Percentiles rank a stretch among this genome's conserved stretches.
Conservation (phyloP, 2,113 vertebrate species). For the Synodontis membranacea region DNA sequence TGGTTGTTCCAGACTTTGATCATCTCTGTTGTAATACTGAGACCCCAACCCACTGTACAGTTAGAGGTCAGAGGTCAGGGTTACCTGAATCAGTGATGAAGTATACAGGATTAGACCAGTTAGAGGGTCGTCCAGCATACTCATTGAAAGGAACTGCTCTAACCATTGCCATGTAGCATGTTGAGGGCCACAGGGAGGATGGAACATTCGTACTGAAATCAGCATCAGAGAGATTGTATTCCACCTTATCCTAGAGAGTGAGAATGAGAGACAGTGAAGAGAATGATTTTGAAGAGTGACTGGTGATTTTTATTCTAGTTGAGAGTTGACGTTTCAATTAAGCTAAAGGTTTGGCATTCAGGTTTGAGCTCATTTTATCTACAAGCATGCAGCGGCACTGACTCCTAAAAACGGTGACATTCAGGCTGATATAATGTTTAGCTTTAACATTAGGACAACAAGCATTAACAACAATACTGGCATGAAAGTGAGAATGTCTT, state of each 20-base stretch:
- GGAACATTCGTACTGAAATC: neutral
- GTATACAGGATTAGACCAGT: slow-evolving; percentile 61
- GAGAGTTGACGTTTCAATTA: neutral
- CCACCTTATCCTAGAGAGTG: neutral
- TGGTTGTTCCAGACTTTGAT: neutral
- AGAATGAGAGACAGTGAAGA: neutral
- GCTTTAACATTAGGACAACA: too few relatives aligned
- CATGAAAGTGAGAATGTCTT: neutral
- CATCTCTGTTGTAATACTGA: neutral
- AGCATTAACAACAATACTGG: neutral
- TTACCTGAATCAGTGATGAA: slow-evolving; percentile 65
- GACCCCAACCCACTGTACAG: too few relatives aligned
- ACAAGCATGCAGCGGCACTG: neutral
- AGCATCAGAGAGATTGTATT: neutral
- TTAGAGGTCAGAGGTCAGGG: neutral
- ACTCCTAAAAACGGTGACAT: neutral
- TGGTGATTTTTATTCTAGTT: neutral
- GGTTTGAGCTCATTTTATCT: neutral
- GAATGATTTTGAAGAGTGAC: neutral
- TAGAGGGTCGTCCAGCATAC: slow-evolving; percentile 61
- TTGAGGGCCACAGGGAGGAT: slow-evolving; percentile 39
- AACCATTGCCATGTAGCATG: slow-evolving; percentile 60
- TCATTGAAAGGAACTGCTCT: slow-evolving; percentile 42
- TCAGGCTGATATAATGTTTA: neutral
- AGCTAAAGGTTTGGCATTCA: neutral